Evolutionary conservation across 2,888 invertebrate genomes (phyloP).

Genomic region (Volucella inflata): DNA sequence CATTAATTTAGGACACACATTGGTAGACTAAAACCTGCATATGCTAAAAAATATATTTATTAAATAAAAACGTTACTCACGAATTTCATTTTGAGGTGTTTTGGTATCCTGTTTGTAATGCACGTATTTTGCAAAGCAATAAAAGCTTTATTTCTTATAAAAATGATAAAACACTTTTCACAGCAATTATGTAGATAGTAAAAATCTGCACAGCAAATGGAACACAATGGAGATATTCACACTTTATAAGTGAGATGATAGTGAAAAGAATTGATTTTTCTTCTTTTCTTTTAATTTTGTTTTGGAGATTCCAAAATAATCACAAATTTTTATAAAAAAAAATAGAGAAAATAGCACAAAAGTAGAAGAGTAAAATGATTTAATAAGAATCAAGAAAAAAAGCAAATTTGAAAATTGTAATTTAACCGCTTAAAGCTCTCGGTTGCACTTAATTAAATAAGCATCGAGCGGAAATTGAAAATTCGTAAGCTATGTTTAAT

Average conservation of each 20-base stretch:
- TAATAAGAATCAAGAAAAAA: neutral
- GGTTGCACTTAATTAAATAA: conserved; percentile 31
- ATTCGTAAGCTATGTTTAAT: conserved; percentile 74
- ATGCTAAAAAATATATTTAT: too few species aligned
- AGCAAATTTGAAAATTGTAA: neutral
- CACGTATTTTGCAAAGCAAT: neutral
- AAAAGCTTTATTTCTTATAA: conserved; percentile 2
- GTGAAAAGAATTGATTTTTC: conserved; percentile 2
- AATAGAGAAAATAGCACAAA: conserved; percentile 10
- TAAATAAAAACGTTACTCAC: conserved; percentile 26
- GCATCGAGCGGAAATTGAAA: conserved; percentile 33
- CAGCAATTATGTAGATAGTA: conserved; percentile 15
- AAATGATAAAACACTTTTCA: conserved; percentile 31
- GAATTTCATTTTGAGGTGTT: conserved; percentile 29
- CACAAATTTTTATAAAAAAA: neutral
- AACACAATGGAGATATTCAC: conserved; percentile 32
- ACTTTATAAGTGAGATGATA: conserved; percentile 9
- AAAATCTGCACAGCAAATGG: conserved; percentile 19
- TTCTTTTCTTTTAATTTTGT: conserved; percentile 1
- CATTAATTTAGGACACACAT: too few species aligned
- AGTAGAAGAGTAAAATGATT: conserved; percentile 2
- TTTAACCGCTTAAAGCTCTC: conserved; percentile 42
- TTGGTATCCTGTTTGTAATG: conserved; percentile 31
- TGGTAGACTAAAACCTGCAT: neutral
- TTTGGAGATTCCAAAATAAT: neutral